These are phyloP conservation scores for Trypoxylus dichotomus DNA, from an alignment of 1,140 invertebrate species.

Conservation along the genomic window DNA sequence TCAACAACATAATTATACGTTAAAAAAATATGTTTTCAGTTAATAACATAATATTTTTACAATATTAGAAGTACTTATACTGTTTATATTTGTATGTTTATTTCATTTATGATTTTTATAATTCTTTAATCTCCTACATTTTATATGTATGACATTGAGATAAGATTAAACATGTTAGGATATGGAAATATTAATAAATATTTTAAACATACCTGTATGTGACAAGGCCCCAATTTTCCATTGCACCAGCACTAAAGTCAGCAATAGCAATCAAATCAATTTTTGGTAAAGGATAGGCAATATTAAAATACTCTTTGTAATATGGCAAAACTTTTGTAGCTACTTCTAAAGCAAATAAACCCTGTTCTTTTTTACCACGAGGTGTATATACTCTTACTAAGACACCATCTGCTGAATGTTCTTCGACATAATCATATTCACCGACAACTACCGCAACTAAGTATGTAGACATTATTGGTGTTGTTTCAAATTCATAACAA, in stretches of 20 bases:
- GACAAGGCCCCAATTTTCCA: slow-evolving; percentile 96
- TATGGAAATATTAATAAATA: neutral
- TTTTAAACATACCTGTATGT: slow-evolving; percentile 60
- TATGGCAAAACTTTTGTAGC: slow-evolving; percentile 85
- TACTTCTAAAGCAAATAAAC: slow-evolving; percentile 86
- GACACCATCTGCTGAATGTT: slow-evolving; percentile 76
- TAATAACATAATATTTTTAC: too few relatives aligned
- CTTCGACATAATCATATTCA: slow-evolving; percentile 92
- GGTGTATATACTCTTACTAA: slow-evolving; percentile 90
- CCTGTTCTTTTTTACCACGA: slow-evolving; percentile 91
- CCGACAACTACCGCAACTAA: slow-evolving; percentile 91
- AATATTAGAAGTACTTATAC: neutral
- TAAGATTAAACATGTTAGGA: neutral
- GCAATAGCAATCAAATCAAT: slow-evolving; percentile 94
- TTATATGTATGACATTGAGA: neutral
- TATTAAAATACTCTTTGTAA: slow-evolving; percentile 93
- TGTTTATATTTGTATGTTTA: neutral
- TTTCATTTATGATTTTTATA: neutral
- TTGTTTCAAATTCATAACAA: slow-evolving; percentile 79
- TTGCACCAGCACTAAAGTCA: slow-evolving; percentile 89
- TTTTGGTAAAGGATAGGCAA: slow-evolving; percentile 94
- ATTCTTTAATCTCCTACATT: neutral
- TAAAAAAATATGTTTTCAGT: too few relatives aligned
- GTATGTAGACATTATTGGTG: slow-evolving; percentile 96
- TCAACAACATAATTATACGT: too few relatives aligned